Conservation (phyloP, 2,888 invertebrate species). For the Xylocampa areola region DNA sequence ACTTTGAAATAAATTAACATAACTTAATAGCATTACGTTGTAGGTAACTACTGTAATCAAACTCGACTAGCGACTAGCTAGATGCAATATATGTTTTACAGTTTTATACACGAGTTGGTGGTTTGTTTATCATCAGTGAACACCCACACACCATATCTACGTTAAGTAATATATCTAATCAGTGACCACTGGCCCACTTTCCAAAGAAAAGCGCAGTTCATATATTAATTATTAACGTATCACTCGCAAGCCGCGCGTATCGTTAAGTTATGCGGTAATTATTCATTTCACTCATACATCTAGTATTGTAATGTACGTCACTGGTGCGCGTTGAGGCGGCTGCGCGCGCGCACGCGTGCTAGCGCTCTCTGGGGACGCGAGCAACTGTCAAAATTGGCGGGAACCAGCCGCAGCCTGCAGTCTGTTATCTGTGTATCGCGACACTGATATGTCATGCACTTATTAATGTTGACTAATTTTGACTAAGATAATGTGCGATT, state of each 20-base stretch:
- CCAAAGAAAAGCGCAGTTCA: conserved; percentile 50
- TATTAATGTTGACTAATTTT: conserved; percentile 1
- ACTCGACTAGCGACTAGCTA: background rate
- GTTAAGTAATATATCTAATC: conserved; percentile 66
- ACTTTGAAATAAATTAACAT: no score
- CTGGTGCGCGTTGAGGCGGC: no score
- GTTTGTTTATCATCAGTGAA: conserved; percentile 7
- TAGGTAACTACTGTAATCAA: background rate
- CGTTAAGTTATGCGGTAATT: conserved; percentile 58
- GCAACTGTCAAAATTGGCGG: conserved; percentile 76
- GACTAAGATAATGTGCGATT: conserved; percentile 1
- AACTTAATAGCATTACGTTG: background rate
- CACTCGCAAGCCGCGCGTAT: conserved; percentile 71
- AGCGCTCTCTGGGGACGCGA: conserved; percentile 59
- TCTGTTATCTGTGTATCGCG: conserved; percentile 19
- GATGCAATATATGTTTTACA: conserved; percentile 9
- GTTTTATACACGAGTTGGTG: conserved; percentile 11
- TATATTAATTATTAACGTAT: conserved; percentile 63
- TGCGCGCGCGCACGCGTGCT: conserved; percentile 56
- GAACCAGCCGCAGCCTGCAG: conserved; percentile 51
- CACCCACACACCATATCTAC: conserved; percentile 7
- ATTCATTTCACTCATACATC: conserved; percentile 53
- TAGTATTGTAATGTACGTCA: background rate
- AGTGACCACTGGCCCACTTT: conserved; percentile 60
- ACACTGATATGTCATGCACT: conserved; percentile 3